phyloP scores from a whole-genome alignment of 2,797 vertebrate species.

The Ptychadena robeensis region DNA sequence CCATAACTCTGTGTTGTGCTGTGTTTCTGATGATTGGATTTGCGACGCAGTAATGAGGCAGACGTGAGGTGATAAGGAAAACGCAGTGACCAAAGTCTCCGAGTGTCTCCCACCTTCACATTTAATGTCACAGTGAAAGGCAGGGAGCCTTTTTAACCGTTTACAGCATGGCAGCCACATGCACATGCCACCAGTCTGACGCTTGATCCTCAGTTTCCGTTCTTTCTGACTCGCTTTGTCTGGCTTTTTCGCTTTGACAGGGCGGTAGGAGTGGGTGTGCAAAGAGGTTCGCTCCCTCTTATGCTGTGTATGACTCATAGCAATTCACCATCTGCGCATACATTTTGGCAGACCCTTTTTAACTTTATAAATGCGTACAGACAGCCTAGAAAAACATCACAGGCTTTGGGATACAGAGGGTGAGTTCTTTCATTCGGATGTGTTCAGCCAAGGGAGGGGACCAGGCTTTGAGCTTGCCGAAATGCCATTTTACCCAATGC shows the following conservation, averaged over 20 bases:
- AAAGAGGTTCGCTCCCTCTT: slow-evolving; percentile 48
- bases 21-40: slow-evolving; percentile 56
- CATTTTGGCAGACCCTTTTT: slow-evolving; percentile 47
- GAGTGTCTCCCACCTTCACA: slow-evolving; percentile 13
- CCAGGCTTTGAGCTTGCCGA: slow-evolving; percentile 26
- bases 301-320: slow-evolving; percentile 48
- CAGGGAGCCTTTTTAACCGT: background rate
- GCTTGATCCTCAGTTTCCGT: background rate
- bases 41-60: slow-evolving; percentile 45
- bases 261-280: slow-evolving; percentile 49
- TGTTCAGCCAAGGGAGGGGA: slow-evolving; percentile 13
- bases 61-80: slow-evolving; percentile 47
- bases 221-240: slow-evolving; percentile 18
- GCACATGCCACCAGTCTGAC: slow-evolving; percentile 12
- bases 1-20: slow-evolving; percentile 52
- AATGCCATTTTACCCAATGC: slow-evolving; percentile 55
- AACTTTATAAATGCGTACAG: slow-evolving; percentile 42
- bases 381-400: slow-evolving; percentile 36
- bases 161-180: background rate
- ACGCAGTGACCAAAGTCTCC: slow-evolving; percentile 21
- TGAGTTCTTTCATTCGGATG: slow-evolving; percentile 40
- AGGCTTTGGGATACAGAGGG: slow-evolving; percentile 42
- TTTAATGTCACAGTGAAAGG: background rate
- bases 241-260: slow-evolving; percentile 13
- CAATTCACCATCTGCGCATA: slow-evolving; percentile 42